These are phyloP conservation scores for Xenus cinereus DNA, from an alignment of 2,113 vertebrate genomes.

Conservation along the genomic window DNA sequence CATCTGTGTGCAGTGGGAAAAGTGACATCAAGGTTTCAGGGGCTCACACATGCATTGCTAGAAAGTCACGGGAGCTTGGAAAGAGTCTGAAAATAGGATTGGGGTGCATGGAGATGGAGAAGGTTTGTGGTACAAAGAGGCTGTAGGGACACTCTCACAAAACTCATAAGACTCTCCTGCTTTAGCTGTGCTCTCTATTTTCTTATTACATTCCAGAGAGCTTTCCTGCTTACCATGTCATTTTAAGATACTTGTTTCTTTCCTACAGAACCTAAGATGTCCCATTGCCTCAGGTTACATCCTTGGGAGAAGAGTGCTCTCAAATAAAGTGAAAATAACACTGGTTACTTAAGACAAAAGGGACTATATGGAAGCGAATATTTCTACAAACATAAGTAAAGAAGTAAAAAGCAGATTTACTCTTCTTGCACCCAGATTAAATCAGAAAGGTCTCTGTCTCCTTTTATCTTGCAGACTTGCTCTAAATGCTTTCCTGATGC, in stretches of 20 bases:
- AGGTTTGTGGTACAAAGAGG: background rate
- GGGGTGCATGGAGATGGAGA: background rate
- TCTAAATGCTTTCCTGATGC: background rate
- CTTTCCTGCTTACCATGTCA: background rate
- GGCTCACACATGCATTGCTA: background rate
- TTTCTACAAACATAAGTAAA: background rate
- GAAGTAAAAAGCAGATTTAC: background rate
- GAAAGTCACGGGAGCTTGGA: background rate
- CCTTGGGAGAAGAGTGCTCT: background rate
- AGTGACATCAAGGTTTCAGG: background rate
- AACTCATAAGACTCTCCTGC: background rate
- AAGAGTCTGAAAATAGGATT: background rate
- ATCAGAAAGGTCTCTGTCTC: background rate
- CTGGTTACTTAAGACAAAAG: background rate
- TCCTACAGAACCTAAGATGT: background rate
- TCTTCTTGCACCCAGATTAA: background rate
- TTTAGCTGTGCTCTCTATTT: background rate
- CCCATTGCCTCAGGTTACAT: background rate
- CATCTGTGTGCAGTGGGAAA: background rate
- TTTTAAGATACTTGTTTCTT: background rate
- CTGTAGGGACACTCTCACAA: background rate
- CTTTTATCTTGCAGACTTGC: background rate
- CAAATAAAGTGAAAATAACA: background rate
- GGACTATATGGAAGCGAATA: background rate
- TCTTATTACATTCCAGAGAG: background rate